Percentiles rank a stretch among this genome's conserved stretches.
phyloP scores from a whole-genome alignment of 2,113 vertebrate genomes.

The Hystrix cristata region DNA sequence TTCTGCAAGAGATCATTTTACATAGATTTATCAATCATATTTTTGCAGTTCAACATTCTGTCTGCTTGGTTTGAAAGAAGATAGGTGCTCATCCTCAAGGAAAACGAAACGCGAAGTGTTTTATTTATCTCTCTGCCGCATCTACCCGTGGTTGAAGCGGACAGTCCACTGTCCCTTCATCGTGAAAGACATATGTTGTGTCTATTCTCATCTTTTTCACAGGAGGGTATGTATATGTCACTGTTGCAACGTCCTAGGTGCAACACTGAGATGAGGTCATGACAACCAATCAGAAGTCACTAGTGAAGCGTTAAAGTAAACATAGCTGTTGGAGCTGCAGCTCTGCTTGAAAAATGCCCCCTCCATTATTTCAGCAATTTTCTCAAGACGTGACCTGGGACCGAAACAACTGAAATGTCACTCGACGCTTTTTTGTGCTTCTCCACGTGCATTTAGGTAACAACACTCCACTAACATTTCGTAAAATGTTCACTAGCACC shows the following conservation, averaged over 20 bases:
- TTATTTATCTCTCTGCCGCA: conserved; percentile 71
- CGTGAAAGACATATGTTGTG: conserved; percentile 80
- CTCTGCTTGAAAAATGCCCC: conserved; percentile 91
- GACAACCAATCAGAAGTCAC: conserved; percentile 92
- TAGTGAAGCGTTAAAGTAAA: conserved; percentile 91
- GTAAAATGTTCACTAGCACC: conserved; percentile 81
- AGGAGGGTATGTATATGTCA: conserved; percentile 82
- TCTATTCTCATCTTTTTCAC: conserved; percentile 80
- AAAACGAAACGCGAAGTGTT: conserved; percentile 73
- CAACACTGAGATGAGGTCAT: conserved; percentile 90
- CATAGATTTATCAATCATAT: conserved; percentile 79
- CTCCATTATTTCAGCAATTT: conserved; percentile 92
- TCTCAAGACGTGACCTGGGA: conserved; percentile 92
- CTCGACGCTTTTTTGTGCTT: conserved; percentile 87
- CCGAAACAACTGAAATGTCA: conserved; percentile 88
- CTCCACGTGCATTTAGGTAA: conserved; percentile 86
- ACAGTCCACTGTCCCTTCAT: conserved; percentile 78
- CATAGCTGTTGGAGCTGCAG: conserved; percentile 89
- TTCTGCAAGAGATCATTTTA: conserved; percentile 83
- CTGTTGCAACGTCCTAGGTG: conserved; percentile 86
- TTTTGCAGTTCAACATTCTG: conserved; percentile 83
- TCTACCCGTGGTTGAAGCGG: conserved; percentile 58
- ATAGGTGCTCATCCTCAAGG: conserved; percentile 71
- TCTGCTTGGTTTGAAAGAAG: conserved; percentile 68
- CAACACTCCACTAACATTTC: conserved; percentile 81